Percentiles rank a stretch among this genome's conserved stretches.
Conservation (phyloP, 2,797 vertebrate species). For the Salmo trutta region DNA sequence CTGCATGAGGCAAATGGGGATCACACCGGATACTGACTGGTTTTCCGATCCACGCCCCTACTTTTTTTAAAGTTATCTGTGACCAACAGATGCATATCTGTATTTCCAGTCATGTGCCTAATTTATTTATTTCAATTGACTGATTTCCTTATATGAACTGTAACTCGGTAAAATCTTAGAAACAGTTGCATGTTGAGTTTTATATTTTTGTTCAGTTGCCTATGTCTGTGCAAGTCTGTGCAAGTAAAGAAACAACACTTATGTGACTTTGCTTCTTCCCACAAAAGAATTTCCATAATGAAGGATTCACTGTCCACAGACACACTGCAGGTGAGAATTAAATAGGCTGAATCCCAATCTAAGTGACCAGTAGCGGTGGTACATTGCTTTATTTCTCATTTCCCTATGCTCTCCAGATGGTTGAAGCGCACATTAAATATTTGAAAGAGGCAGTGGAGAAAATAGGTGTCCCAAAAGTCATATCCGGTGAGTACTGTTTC, state of each 20-base stretch:
- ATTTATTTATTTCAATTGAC: too few species aligned
- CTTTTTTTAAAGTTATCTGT: too few species aligned
- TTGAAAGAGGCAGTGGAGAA: slow-evolving; percentile 70
- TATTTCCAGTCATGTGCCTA: too few species aligned
- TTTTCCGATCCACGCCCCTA: too few species aligned
- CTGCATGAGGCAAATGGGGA: too few species aligned
- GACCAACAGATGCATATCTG: too few species aligned
- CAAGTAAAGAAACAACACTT: background rate
- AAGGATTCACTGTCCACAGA: slow-evolving; percentile 41
- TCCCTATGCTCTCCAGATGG: slow-evolving; percentile 37
- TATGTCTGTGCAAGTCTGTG: background rate
- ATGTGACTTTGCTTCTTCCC: background rate
- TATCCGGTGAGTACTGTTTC: slow-evolving; percentile 72
- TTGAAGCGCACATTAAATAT: slow-evolving; percentile 58
- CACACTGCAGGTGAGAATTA: slow-evolving; percentile 34
- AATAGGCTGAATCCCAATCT: background rate
- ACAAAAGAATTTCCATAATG: slow-evolving; percentile 56
- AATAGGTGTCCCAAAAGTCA: slow-evolving; percentile 78
- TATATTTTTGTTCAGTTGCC: background rate
- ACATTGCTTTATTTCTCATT: slow-evolving; percentile 10
- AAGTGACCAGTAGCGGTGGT: background rate
- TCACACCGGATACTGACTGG: too few species aligned
- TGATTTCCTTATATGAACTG: too few species aligned
- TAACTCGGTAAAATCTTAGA: too few species aligned
- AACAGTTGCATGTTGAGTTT: too few species aligned